Percentiles rank a stretch among this genome's conserved stretches.
These are phyloP conservation scores for Philereme transversata DNA, from an alignment of 2,888 invertebrate genomes.

Conservation along the genomic window DNA sequence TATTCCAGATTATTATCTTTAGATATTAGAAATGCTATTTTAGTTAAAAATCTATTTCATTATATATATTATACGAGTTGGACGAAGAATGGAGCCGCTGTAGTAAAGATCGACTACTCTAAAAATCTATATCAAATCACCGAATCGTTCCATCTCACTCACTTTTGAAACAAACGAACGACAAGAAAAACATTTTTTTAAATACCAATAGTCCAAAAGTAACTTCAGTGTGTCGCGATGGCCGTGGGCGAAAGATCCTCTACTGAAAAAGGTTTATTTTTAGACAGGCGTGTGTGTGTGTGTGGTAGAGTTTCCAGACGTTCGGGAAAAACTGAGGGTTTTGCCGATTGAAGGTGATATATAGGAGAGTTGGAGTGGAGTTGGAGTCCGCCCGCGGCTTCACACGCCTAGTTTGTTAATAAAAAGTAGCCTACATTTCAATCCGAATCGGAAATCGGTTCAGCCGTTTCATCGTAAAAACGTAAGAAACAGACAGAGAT, in stretches of 20 bases:
- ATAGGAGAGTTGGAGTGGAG: too few species aligned
- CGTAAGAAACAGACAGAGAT: too few species aligned
- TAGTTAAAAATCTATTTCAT: too few species aligned
- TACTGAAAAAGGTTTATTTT: conserved; percentile 25
- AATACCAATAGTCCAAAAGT: conserved; percentile 23
- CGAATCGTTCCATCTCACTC: neutral
- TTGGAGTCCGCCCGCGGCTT: too few species aligned
- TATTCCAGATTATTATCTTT: neutral
- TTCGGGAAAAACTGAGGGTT: neutral
- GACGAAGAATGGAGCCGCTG: too few species aligned
- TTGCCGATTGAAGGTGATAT: too few species aligned
- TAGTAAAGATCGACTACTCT: too few species aligned
- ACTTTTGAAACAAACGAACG: conserved; percentile 8
- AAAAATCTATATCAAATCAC: neutral
- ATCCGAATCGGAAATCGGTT: too few species aligned
- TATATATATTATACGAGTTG: too few species aligned
- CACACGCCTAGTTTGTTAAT: too few species aligned
- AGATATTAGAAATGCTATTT: neutral
- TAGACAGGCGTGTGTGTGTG: conserved; percentile 6
- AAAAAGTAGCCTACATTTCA: too few species aligned
- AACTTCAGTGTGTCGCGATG: conserved; percentile 18
- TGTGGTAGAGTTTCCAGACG: conserved; percentile 8
- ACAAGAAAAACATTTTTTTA: conserved; percentile 12
- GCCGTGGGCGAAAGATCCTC: conserved; percentile 22
- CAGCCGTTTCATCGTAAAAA: too few species aligned